Conservation (phyloP, 2,888 invertebrate genomes). For the Protodeltote pygarga region DNA sequence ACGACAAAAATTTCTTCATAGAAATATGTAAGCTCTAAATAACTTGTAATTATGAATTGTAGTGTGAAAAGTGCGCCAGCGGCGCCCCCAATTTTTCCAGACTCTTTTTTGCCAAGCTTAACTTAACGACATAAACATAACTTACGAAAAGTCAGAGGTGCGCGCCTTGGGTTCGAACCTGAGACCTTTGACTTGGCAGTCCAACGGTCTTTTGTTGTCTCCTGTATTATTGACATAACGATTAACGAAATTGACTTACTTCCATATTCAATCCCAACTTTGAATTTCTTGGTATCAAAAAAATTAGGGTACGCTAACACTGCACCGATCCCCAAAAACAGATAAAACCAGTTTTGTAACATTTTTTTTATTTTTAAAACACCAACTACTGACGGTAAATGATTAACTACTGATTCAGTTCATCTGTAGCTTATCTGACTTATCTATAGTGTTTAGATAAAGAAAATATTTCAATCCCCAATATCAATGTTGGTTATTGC, state of each 20-base stretch:
- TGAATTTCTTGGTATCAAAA: slow-evolving; percentile 68
- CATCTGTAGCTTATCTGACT: slow-evolving; percentile 19
- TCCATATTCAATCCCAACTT: slow-evolving; percentile 79
- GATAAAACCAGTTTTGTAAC: slow-evolving; percentile 49
- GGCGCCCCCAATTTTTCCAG: too few species aligned
- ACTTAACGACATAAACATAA: too few species aligned
- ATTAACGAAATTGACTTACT: slow-evolving; percentile 59
- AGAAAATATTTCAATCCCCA: slow-evolving; percentile 28
- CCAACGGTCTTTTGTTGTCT: too few species aligned
- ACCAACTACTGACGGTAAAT: slow-evolving; percentile 13
- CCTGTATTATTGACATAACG: background rate
- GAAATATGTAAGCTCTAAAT: too few species aligned
- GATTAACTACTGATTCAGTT: slow-evolving; percentile 42
- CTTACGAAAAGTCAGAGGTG: too few species aligned
- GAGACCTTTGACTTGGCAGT: too few species aligned
- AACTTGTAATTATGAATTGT: too few species aligned
- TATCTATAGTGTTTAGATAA: slow-evolving; percentile 38
- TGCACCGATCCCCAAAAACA: slow-evolving; percentile 33
- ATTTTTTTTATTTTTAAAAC: slow-evolving; percentile 22
- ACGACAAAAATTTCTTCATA: too few species aligned
- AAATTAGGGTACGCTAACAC: slow-evolving; percentile 54
- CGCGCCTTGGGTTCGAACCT: too few species aligned
- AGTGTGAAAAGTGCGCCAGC: too few species aligned
- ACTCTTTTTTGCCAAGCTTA: too few species aligned
- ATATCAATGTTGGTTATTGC: slow-evolving; percentile 18